These are phyloP conservation scores for Calliopum simillimum DNA, from an alignment of 2,888 invertebrate genomes.

Conservation along the genomic window DNA sequence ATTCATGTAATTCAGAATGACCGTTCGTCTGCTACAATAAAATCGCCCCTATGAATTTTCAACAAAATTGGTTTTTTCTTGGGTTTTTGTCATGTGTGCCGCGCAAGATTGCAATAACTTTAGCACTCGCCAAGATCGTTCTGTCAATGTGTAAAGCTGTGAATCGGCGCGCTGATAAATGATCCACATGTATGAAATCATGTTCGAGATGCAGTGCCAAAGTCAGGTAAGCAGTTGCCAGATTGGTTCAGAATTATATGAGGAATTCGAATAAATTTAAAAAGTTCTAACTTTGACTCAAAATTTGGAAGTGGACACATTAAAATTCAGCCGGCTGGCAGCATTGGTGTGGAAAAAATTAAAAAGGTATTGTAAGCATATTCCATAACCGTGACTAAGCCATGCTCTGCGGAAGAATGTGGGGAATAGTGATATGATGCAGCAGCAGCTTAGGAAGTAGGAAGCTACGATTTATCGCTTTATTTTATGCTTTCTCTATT, in stretches of 20 bases:
- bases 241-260: too few species aligned
- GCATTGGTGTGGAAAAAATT: too few species aligned
- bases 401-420: background rate
- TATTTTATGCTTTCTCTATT: slow-evolving; percentile 10
- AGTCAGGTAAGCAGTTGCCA: too few species aligned
- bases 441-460: background rate
- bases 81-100: background rate
- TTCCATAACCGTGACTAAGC: too few species aligned
- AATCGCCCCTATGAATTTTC: background rate
- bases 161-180: slow-evolving; percentile 2
- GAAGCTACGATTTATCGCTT: slow-evolving; percentile 12
- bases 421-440: too few species aligned
- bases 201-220: background rate
- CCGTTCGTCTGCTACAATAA: background rate
- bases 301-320: too few species aligned
- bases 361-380: too few species aligned
- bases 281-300: too few species aligned
- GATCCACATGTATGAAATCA: slow-evolving; percentile 8
- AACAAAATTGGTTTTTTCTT: background rate
- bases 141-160: slow-evolving; percentile 23
- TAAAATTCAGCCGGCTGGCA: too few species aligned
- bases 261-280: too few species aligned
- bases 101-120: slow-evolving; percentile 7
- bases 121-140: slow-evolving; percentile 23
- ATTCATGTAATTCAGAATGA: background rate